phyloP scores from a whole-genome alignment of 2,888 invertebrate genomes.

The Gnatocerus cornutus region DNA sequence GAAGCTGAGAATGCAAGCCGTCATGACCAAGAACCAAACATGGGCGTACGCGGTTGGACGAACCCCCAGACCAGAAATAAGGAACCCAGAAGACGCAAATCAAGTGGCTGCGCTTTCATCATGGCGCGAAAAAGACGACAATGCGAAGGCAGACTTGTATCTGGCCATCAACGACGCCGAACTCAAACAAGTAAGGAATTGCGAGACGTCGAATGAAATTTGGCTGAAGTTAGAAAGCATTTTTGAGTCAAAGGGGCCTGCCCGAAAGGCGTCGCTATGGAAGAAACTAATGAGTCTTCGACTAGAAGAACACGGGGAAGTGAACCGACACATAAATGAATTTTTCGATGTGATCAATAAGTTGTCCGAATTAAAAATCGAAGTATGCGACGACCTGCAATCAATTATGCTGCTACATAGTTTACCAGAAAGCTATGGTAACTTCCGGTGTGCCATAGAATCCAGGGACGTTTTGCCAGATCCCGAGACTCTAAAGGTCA shows the following conservation, averaged over 20 bases:
- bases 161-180: constrained; percentile 49
- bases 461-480: background rate
- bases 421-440: constrained; percentile 61
- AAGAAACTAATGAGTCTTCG: constrained; percentile 64
- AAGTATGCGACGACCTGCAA: constrained; percentile 62
- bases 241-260: constrained; percentile 66
- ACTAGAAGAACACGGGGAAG: constrained; percentile 62
- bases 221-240: constrained; percentile 65
- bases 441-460: constrained; percentile 51
- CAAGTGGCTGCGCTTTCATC: no score
- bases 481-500: background rate
- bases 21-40: no score
- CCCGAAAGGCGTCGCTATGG: constrained; percentile 66
- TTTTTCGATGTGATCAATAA: constrained; percentile 66
- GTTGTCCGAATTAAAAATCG: constrained; percentile 61
- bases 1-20: background rate
- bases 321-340: constrained; percentile 62
- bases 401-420: constrained; percentile 64
- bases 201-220: constrained; percentile 61
- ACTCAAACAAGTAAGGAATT: constrained; percentile 62
- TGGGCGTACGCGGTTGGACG: no score
- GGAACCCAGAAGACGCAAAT: no score
- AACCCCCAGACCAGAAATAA: no score
- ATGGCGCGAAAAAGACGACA: background rate
- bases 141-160: background rate